A percentile compares a stretch with the other conserved stretches of the same genome.
Conservation (phyloP, 1,140 invertebrate species). For the Drosophila burlai region DNA sequence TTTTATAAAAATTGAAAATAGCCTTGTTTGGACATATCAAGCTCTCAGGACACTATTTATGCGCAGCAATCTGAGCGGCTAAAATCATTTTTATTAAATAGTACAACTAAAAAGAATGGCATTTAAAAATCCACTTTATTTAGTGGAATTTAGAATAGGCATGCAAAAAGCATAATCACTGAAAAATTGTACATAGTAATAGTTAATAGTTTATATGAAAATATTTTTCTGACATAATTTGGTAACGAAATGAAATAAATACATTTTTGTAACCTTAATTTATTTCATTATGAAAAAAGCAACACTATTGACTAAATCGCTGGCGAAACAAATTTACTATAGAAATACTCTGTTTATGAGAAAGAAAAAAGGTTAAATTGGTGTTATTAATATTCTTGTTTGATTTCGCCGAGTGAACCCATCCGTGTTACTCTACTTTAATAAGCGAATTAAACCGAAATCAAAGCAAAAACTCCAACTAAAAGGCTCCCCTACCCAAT, state of each 20-base stretch:
- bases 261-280: background rate
- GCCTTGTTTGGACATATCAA: background rate
- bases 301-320: background rate
- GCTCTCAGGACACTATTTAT: no score
- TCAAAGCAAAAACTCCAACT: background rate
- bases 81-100: background rate
- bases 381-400: background rate
- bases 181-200: background rate
- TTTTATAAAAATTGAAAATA: background rate
- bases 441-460: background rate
- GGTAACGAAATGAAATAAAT: background rate
- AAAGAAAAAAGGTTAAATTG: slow-evolving; percentile 1
- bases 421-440: slow-evolving; percentile 7
- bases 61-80: background rate
- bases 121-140: background rate
- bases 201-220: background rate
- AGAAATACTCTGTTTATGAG: background rate
- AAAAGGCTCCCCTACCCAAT: background rate
- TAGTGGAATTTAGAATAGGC: background rate
- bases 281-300: background rate
- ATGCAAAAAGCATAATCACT: no score
- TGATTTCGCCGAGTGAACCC: slow-evolving; percentile 1
- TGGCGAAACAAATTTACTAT: background rate
- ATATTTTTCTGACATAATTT: background rate
- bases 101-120: background rate